These are phyloP conservation scores for Tribolium madens DNA, from an alignment of 1,140 invertebrate genomes.

Conservation along the genomic window DNA sequence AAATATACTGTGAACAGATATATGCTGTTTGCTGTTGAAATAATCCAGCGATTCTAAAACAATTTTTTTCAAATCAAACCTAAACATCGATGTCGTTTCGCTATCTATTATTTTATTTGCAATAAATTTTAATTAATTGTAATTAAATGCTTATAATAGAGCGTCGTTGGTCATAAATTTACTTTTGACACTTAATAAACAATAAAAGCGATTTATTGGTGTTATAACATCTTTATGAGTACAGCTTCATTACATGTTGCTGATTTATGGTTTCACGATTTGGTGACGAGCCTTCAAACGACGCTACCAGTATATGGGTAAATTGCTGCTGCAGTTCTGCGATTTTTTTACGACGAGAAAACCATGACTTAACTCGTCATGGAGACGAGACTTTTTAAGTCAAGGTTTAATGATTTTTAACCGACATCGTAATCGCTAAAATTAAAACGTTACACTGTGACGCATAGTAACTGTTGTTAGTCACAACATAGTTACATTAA, in stretches of 20 bases:
- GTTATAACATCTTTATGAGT: conserved; percentile 39
- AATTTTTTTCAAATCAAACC: neutral
- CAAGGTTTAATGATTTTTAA: conserved; percentile 10
- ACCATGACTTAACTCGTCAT: neutral
- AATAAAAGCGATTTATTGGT: conserved; percentile 36
- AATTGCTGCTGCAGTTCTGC: conserved; percentile 9
- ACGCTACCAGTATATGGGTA: neutral
- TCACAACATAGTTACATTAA: conserved; percentile 4
- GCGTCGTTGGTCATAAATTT: conserved; percentile 7
- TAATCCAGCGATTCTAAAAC: conserved; percentile 49
- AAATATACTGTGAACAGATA: conserved; percentile 56
- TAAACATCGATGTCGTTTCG: neutral
- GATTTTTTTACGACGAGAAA: neutral
- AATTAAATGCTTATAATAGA: conserved; percentile 31
- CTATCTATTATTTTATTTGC: conserved; percentile 27
- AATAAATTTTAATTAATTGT: conserved; percentile 37
- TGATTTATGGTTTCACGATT: conserved; percentile 37
- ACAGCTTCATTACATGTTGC: conserved; percentile 30
- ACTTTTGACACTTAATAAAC: conserved; percentile 35
- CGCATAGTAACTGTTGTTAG: conserved; percentile 11
- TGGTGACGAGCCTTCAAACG: conserved; percentile 34
- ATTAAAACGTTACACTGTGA: conserved; percentile 1
- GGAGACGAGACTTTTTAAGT: neutral
- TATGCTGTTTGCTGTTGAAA: conserved; percentile 46
- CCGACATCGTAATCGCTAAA: neutral